Percentiles rank a stretch among this genome's conserved stretches.
Conservation (phyloP, 92 coral and sea anemone genomes). For the Epizoanthus fatuus region DNA sequence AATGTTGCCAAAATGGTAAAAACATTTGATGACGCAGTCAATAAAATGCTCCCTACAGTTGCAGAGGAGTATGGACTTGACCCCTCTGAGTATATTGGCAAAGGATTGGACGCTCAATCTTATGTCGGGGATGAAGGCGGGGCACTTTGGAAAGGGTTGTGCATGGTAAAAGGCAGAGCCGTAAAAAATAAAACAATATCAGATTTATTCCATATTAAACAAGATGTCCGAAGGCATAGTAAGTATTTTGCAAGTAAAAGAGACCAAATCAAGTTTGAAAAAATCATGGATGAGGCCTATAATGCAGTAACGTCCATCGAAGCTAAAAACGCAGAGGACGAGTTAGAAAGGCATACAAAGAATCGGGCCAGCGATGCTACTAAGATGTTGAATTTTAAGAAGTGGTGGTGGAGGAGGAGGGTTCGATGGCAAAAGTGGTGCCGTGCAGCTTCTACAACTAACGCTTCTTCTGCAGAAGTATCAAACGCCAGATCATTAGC, state of each 20-base stretch:
- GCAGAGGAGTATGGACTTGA: conserved; percentile 54
- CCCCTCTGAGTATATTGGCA: conserved; percentile 6
- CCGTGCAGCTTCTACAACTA: conserved; percentile 25
- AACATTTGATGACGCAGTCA: conserved; percentile 54
- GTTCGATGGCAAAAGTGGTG: conserved; percentile 68
- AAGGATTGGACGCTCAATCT: conserved; percentile 61
- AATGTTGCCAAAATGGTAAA: conserved; percentile 24
- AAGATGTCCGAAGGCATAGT: conserved; percentile 51
- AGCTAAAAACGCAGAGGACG: conserved; percentile 39
- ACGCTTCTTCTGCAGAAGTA: conserved; percentile 53
- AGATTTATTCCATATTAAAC: conserved; percentile 69
- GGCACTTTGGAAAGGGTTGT: conserved; percentile 65
- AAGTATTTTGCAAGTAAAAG: conserved; percentile 6
- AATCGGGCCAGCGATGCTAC: conserved; percentile 28
- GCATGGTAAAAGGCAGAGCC: conserved; percentile 47
- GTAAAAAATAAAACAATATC: conserved; percentile 64
- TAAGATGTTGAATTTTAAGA: conserved; percentile 57
- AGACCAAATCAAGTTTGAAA: conserved; percentile 48
- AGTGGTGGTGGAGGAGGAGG: conserved; percentile 75
- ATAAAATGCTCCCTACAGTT: conserved; percentile 55
- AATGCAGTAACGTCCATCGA: conserved; percentile 48
- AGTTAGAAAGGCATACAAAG: conserved; percentile 39
- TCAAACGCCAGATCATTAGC: conserved; percentile 31
- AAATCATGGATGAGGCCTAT: conserved; percentile 52
- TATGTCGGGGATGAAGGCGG: conserved; percentile 80